Percentiles rank a stretch among this genome's conserved stretches.
Conservation (phyloP, 2,888 invertebrate species). For the Mechanitis mazaeus region DNA sequence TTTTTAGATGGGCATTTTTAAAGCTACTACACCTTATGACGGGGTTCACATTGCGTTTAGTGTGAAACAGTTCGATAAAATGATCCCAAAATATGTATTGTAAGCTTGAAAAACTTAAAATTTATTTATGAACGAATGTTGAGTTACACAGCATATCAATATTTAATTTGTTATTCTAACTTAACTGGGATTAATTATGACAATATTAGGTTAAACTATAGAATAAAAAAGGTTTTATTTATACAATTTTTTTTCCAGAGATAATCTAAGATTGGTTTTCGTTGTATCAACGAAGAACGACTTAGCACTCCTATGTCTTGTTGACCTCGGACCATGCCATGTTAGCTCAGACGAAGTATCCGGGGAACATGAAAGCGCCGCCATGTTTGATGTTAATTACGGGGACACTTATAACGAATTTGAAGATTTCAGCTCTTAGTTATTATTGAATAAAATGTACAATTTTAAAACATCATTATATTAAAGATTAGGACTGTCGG, state of each 20-base stretch:
- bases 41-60: slow-evolving; percentile 53
- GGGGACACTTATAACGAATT: slow-evolving; percentile 47
- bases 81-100: slow-evolving; percentile 30
- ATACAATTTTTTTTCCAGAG: slow-evolving; percentile 38
- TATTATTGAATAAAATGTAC: slow-evolving; percentile 32
- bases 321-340: slow-evolving; percentile 52
- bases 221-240: no score
- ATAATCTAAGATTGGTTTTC: slow-evolving; percentile 47
- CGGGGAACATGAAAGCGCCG: slow-evolving; percentile 59
- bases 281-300: slow-evolving; percentile 58
- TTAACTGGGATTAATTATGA: no score
- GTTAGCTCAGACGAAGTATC: slow-evolving; percentile 50
- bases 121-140: no score
- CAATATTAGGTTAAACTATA: no score
- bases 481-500: no score
- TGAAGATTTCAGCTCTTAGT: slow-evolving; percentile 39
- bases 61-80: slow-evolving; percentile 54
- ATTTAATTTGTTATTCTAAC: no score
- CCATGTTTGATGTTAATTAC: slow-evolving; percentile 55
- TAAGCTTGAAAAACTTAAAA: slow-evolving; percentile 35
- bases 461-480: no score
- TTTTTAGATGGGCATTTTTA: slow-evolving; percentile 62
- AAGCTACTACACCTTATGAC: slow-evolving; percentile 40
- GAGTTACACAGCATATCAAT: no score
- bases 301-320: slow-evolving; percentile 49